Evolutionary conservation across 2,797 vertebrate genomes (phyloP).

Genomic region (Hylomyscus alleni): DNA sequence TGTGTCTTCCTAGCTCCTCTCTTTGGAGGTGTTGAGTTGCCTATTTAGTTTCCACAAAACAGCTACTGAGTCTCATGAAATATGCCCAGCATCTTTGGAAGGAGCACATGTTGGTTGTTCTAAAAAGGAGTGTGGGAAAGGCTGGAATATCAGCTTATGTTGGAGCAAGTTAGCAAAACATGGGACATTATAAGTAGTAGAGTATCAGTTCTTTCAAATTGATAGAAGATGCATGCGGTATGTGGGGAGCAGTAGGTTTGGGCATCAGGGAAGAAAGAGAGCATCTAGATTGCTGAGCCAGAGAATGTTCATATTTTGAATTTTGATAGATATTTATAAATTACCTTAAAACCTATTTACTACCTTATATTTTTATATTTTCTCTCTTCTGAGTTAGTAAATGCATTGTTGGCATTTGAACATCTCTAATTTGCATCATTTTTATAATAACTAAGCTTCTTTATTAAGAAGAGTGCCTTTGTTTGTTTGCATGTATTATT

Average conservation of each 20-base stretch:
- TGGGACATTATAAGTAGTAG: not conserved
- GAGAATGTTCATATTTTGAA: not conserved
- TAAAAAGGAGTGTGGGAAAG: conserved; percentile 6
- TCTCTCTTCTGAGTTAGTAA: not conserved
- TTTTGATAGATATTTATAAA: conserved; percentile 3
- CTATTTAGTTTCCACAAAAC: not conserved
- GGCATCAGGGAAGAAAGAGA: not conserved
- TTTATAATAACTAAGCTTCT: conserved; percentile 21
- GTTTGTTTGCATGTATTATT: not conserved
- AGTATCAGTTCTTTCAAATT: not conserved
- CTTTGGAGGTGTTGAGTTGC: not conserved
- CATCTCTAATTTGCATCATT: conserved; percentile 23
- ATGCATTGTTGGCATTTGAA: not conserved
- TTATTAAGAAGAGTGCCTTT: not conserved
- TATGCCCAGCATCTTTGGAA: not conserved
- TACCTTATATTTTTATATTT: not conserved
- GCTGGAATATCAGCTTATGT: not conserved
- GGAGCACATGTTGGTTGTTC: not conserved
- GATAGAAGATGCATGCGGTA: not conserved
- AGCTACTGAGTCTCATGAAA: not conserved
- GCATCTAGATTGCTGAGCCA: not conserved
- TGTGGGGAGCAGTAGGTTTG: not conserved
- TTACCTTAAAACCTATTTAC: not conserved
- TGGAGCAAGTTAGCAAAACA: conserved; percentile 6
- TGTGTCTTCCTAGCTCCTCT: not conserved